phyloP scores from a whole-genome alignment of 2,797 vertebrate genomes.

The Pseudochirops cupreus region DNA sequence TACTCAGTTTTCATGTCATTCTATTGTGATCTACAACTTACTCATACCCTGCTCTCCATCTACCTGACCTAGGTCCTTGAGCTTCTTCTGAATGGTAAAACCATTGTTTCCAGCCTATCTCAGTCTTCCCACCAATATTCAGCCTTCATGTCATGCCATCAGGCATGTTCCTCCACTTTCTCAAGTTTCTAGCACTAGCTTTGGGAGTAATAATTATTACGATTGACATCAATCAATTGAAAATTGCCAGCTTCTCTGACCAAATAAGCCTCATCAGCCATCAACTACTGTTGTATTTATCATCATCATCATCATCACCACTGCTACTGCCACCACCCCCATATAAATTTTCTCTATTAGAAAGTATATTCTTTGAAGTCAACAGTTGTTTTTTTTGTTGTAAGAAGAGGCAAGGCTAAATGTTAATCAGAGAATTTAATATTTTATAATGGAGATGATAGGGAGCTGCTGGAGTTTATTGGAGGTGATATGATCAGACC shows the following conservation, averaged over 20 bases:
- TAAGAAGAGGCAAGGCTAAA: neutral
- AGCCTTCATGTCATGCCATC: neutral
- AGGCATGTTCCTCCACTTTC: neutral
- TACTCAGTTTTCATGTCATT: neutral
- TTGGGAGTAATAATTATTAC: too few species aligned
- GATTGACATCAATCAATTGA: too few species aligned
- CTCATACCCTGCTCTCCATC: neutral
- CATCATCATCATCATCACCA: too few species aligned
- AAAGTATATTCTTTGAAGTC: neutral
- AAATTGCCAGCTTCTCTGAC: too few species aligned
- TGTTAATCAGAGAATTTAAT: neutral
- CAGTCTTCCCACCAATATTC: neutral
- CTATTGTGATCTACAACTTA: neutral
- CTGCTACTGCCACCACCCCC: too few species aligned
- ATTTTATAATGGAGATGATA: neutral
- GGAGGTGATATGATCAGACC: neutral
- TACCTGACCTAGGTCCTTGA: neutral
- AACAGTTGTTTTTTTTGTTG: neutral
- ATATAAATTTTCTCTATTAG: neutral
- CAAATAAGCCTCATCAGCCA: too few species aligned
- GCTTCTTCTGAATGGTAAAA: too few species aligned
- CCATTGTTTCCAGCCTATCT: neutral
- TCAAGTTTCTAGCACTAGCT: too few species aligned
- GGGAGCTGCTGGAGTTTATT: neutral
- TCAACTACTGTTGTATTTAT: too few species aligned